These are phyloP conservation scores for Tetragnatha versicolor DNA, from an alignment of 1,140 invertebrate species.

Conservation along the genomic window DNA sequence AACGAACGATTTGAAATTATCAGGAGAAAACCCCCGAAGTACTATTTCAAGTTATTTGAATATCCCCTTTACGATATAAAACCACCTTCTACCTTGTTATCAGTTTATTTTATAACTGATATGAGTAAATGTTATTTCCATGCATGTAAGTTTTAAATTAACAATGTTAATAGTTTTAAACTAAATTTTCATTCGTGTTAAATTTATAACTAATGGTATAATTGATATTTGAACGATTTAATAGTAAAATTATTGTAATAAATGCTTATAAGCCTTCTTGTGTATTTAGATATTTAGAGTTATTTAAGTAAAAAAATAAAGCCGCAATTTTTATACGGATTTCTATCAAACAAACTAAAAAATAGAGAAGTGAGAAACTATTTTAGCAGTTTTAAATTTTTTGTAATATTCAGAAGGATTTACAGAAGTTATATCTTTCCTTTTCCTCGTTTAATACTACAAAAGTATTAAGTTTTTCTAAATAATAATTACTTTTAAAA, in stretches of 20 bases:
- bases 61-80: no score
- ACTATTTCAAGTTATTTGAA: no score
- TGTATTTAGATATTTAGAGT: not conserved
- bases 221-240: not conserved
- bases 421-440: not conserved
- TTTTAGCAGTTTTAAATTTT: not conserved
- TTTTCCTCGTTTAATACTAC: not conserved
- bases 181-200: not conserved
- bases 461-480: not conserved
- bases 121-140: not conserved
- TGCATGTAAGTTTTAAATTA: not conserved
- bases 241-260: not conserved
- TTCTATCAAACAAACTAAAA: not conserved
- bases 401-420: not conserved
- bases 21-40: not conserved
- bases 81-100: no score
- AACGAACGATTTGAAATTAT: not conserved
- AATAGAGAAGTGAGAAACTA: no score
- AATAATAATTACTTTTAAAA: not conserved
- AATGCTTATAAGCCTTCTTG: not conserved
- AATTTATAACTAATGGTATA: not conserved
- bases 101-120: no score
- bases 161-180: not conserved
- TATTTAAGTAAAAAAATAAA: not conserved
- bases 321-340: not conserved